These are phyloP conservation scores for Acleris literana DNA, from an alignment of 2,888 invertebrate species.

Conservation along the genomic window DNA sequence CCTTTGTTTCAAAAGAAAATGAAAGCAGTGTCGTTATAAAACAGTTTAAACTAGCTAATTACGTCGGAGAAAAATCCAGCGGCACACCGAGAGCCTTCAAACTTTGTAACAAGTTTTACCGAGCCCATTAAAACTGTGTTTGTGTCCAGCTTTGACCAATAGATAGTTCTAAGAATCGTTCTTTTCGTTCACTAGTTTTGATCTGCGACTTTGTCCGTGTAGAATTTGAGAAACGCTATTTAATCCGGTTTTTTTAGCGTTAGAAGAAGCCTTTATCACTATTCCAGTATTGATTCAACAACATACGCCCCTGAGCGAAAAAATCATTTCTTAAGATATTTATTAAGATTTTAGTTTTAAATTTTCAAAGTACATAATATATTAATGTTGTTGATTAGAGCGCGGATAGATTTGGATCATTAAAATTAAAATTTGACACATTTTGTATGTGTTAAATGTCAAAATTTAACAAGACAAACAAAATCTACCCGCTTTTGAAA, in stretches of 20 bases:
- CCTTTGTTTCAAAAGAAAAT: slow-evolving; percentile 55
- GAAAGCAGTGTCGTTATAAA: slow-evolving; percentile 60
- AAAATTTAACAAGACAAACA: no score
- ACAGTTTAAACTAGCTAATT: slow-evolving; percentile 65
- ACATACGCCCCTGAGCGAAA: no score
- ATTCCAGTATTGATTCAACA: no score
- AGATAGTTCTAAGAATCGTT: not conserved
- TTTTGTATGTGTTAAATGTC: no score
- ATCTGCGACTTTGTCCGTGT: not conserved
- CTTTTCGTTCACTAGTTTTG: not conserved
- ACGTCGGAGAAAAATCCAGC: slow-evolving; percentile 54
- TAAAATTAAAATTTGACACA: no score
- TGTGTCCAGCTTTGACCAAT: slow-evolving; percentile 38
- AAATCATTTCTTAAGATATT: no score
- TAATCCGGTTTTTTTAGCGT: not conserved
- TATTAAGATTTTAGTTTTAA: no score
- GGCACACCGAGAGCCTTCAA: slow-evolving; percentile 48
- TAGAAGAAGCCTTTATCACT: no score
- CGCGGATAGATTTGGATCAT: no score
- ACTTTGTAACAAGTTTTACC: slow-evolving; percentile 55
- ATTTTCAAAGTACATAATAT: no score
- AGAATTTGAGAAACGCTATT: not conserved
- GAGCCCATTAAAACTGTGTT: slow-evolving; percentile 52
- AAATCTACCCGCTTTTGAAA: no score
- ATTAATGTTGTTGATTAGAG: no score